phyloP scores from a whole-genome alignment of 2,113 vertebrate genomes.

The Gobius niger region DNA sequence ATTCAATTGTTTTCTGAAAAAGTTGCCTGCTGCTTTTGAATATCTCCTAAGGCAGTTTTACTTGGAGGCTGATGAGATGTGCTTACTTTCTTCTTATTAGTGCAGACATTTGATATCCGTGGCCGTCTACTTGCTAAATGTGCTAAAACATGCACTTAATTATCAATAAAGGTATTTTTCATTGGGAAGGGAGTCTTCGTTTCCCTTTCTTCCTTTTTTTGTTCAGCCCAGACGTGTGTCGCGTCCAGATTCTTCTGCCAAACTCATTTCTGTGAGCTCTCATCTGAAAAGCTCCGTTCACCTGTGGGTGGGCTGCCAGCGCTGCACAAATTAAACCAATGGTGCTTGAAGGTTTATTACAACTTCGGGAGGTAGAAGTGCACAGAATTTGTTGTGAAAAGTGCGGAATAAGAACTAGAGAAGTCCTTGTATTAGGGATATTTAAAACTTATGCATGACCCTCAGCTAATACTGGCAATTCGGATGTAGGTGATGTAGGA shows the following conservation, averaged over 20 bases:
- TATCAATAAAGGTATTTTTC: no score
- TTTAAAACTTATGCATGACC: not conserved
- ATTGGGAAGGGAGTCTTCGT: conserved; percentile 7
- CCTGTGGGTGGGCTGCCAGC: conserved; percentile 36
- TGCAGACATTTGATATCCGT: no score
- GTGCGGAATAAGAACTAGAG: not conserved
- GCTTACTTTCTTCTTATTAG: no score
- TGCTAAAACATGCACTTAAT: no score
- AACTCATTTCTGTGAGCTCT: conserved; percentile 30
- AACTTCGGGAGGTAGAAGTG: not conserved
- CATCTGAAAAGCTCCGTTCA: conserved; percentile 39
- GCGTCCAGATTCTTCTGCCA: conserved; percentile 34
- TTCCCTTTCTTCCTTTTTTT: conserved; percentile 21
- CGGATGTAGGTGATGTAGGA: no score
- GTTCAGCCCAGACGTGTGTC: conserved; percentile 32
- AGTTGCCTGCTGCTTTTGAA: no score
- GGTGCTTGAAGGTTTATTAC: conserved; percentile 12
- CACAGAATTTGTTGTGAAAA: not conserved
- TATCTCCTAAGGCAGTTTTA: no score
- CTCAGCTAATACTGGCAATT: no score
- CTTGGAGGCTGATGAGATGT: no score
- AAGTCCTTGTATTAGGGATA: not conserved
- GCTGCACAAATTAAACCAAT: conserved; percentile 8
- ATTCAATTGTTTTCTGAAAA: no score
- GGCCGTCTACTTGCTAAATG: no score